Evolutionary conservation across 2,888 invertebrate species (phyloP).

Genomic region (Thyatira batis): DNA sequence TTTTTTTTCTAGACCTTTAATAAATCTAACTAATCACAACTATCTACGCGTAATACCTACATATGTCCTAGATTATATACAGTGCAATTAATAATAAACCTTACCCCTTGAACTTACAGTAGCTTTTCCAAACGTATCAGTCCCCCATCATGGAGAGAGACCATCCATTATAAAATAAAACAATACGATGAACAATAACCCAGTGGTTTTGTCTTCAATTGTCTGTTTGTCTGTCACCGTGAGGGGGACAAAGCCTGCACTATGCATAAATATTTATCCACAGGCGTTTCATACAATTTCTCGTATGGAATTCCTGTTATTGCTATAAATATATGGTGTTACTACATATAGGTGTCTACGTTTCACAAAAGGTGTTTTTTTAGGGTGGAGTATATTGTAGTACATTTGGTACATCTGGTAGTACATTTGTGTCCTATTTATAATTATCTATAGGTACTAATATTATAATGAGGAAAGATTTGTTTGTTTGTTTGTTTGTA

Average conservation of each 20-base stretch:
- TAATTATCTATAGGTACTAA: too few species aligned
- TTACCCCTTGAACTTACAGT: neutral
- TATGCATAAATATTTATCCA: neutral
- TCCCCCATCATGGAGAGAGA: slow-evolving; percentile 7
- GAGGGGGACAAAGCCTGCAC: slow-evolving; percentile 23
- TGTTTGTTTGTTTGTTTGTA: too few species aligned
- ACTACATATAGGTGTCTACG: too few species aligned
- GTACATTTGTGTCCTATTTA: too few species aligned
- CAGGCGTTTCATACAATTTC: neutral
- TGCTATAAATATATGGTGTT: too few species aligned
- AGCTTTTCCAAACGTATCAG: neutral
- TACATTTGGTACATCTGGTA: too few species aligned
- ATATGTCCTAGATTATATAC: neutral
- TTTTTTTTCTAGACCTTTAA: too few species aligned
- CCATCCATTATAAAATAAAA: slow-evolving; percentile 19
- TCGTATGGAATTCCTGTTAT: neutral
- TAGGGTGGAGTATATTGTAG: too few species aligned
- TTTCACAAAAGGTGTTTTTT: too few species aligned
- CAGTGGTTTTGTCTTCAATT: slow-evolving; percentile 23
- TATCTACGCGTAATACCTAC: too few species aligned
- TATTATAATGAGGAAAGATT: too few species aligned
- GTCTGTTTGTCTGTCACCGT: slow-evolving; percentile 30
- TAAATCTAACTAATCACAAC: too few species aligned
- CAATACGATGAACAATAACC: slow-evolving; percentile 22
- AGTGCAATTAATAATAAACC: neutral